A percentile compares a stretch with the other conserved stretches of the same genome.
These are phyloP conservation scores for Labeo calbasu DNA, from an alignment of 2,797 vertebrate genomes.

Conservation along the genomic window DNA sequence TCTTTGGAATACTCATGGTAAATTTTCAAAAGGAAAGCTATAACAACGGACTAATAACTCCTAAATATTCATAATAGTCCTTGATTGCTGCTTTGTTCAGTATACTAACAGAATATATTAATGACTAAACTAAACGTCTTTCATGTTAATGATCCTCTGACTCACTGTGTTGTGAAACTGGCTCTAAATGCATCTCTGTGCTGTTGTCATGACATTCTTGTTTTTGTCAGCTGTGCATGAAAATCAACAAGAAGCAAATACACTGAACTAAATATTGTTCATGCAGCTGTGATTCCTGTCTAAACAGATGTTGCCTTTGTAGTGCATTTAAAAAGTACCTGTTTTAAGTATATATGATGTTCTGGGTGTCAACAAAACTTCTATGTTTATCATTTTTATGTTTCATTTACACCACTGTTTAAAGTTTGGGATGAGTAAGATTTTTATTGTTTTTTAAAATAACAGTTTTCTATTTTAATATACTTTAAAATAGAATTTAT, in stretches of 20 bases:
- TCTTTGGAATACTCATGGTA: neutral
- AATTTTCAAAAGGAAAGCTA: neutral
- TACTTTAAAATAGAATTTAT: neutral
- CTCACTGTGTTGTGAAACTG: conserved; percentile 2
- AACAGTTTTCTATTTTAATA: neutral
- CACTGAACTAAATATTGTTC: neutral
- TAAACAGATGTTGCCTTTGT: neutral
- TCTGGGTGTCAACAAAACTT: neutral
- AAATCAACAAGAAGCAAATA: neutral
- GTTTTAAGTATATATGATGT: no score
- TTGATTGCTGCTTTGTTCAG: neutral
- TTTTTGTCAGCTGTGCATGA: neutral
- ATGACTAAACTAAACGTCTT: neutral
- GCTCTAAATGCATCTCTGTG: neutral
- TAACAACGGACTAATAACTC: neutral
- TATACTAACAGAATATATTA: neutral
- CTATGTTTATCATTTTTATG: neutral
- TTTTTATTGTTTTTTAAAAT: neutral
- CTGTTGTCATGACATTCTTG: conserved; percentile 19
- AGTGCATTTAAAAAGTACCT: neutral
- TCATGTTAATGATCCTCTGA: neutral
- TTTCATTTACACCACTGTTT: neutral
- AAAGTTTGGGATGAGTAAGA: neutral
- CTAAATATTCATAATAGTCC: neutral
- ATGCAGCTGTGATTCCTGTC: neutral